phyloP scores from a whole-genome alignment of 2,797 vertebrate genomes.

The Sebastes cheni region DNA sequence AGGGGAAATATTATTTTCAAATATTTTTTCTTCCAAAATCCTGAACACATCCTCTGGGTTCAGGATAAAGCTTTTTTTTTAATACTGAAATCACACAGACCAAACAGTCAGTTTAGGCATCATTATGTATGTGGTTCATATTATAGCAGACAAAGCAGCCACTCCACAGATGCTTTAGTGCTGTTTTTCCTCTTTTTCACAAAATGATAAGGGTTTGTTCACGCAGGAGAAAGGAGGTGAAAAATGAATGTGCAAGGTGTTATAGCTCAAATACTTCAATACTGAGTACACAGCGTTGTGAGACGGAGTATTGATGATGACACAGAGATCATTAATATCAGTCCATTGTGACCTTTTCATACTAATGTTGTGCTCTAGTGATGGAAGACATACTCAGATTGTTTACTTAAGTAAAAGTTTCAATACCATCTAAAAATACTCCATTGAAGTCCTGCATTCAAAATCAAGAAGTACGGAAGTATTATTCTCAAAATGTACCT shows the following conservation, averaged over 20 bases:
- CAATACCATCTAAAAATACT: neutral
- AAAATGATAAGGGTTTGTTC: neutral
- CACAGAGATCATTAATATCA: neutral
- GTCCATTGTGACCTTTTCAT: neutral
- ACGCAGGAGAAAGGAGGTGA: neutral
- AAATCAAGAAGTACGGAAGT: neutral
- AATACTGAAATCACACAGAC: slow-evolving; percentile 1
- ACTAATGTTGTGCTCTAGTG: neutral
- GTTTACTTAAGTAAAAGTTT: neutral
- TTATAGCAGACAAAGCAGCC: neutral
- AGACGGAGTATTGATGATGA: neutral
- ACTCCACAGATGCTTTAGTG: neutral
- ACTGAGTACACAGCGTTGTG: neutral
- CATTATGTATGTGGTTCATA: neutral
- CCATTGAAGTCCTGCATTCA: neutral
- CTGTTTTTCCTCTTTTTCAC: neutral
- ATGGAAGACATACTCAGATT: neutral
- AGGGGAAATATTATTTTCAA: slow-evolving; percentile 20
- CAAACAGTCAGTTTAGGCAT: neutral
- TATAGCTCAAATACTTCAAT: neutral
- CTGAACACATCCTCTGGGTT: slow-evolving; percentile 5
- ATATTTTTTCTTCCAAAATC: slow-evolving; percentile 12
- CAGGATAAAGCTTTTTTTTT: neutral
- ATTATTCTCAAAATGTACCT: neutral
- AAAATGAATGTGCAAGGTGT: too few species aligned